These are phyloP conservation scores for Drosophila helvetica DNA, from an alignment of 2,888 invertebrate genomes.

Conservation along the genomic window DNA sequence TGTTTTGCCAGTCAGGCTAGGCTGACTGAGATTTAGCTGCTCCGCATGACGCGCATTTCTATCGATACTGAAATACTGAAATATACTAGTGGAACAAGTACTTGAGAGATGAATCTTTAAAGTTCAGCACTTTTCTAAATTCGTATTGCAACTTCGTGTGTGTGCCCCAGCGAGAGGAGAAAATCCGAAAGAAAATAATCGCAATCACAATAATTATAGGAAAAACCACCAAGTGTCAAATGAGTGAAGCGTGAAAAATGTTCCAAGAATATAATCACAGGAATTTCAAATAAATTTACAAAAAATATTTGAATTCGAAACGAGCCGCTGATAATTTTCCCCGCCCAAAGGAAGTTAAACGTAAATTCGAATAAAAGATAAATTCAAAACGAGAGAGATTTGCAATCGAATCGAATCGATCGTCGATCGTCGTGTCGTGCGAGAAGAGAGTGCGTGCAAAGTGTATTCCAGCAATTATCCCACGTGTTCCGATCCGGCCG, in stretches of 20 bases:
- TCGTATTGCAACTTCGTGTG: constrained; percentile 11
- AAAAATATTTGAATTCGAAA: constrained; percentile 8
- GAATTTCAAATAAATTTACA: constrained; percentile 27
- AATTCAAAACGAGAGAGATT: constrained; percentile 18
- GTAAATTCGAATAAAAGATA: constrained; percentile 9
- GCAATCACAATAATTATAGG: not conserved
- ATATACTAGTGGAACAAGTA: constrained; percentile 29
- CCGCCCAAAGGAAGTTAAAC: not conserved
- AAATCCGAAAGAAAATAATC: constrained; percentile 12
- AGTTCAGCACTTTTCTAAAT: constrained; percentile 34
- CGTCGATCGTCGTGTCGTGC: not conserved
- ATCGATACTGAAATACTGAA: constrained; percentile 52
- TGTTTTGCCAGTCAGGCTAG: constrained; percentile 85
- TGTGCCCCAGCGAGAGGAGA: constrained; percentile 4
- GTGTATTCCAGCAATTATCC: constrained; percentile 80
- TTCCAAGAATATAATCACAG: constrained; percentile 6
- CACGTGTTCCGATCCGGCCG: constrained; percentile 82
- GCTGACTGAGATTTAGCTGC: constrained; percentile 83
- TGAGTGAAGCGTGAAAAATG: constrained; percentile 24
- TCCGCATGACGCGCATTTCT: constrained; percentile 83
- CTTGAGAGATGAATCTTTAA: constrained; percentile 42
- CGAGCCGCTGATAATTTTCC: not conserved
- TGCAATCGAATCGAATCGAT: constrained; percentile 8
- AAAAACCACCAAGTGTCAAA: constrained; percentile 34
- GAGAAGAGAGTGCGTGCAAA: constrained; percentile 65